phyloP scores from a whole-genome alignment of 2,113 vertebrate genomes.

The Rhinichthys klamathensis region DNA sequence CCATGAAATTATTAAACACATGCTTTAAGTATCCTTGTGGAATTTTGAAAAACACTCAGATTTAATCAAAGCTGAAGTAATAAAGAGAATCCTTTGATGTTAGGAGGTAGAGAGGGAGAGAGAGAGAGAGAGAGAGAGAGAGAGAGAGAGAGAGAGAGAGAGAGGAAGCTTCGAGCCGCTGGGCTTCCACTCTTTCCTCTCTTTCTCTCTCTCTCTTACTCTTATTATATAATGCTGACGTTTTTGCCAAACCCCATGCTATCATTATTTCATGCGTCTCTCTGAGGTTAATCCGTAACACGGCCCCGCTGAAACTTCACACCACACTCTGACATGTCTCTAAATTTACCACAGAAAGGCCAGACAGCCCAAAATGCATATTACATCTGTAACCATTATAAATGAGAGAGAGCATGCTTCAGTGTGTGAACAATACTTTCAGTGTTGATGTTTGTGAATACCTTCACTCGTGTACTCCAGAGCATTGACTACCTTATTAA shows the following conservation, averaged over 20 bases:
- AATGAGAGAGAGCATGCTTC: not conserved
- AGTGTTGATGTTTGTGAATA: conserved; percentile 12
- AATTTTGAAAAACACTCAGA: conserved; percentile 1
- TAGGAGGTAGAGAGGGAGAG: conserved; percentile 17
- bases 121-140: not conserved
- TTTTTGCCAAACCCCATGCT: conserved; percentile 59
- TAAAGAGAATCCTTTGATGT: conserved; percentile 42
- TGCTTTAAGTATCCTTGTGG: not conserved
- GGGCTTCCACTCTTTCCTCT: not conserved
- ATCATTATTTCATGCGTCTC: conserved; percentile 69
- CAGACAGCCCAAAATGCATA: not conserved
- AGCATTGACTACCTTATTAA: not conserved
- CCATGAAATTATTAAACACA: not conserved
- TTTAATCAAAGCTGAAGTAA: conserved; percentile 21
- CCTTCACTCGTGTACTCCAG: not conserved
- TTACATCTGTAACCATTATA: not conserved
- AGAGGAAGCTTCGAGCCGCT: not conserved
- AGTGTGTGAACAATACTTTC: not conserved
- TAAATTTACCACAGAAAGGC: conserved; percentile 28
- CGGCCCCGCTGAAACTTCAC: conserved; percentile 58
- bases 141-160: too few species aligned
- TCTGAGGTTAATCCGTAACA: conserved; percentile 58
- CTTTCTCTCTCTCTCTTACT: not conserved
- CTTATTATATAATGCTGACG: conserved; percentile 63
- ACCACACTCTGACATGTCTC: conserved; percentile 39